These are phyloP conservation scores for Ectropis grisescens DNA, from an alignment of 1,140 invertebrate genomes.

Conservation along the genomic window DNA sequence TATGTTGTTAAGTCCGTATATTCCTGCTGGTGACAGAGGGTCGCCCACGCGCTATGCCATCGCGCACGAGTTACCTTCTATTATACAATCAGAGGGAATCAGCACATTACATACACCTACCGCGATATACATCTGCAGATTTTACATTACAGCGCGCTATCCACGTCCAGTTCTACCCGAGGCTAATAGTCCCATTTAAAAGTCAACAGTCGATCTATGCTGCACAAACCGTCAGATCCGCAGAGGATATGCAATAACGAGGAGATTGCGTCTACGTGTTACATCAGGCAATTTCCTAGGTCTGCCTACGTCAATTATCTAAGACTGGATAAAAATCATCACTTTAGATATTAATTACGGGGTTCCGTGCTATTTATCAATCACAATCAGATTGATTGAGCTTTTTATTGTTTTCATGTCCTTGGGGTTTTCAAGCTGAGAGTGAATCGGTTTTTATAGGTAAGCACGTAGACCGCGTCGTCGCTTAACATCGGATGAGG, in stretches of 20 bases:
- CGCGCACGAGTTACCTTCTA: constrained; percentile 43
- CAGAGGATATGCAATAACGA: neutral
- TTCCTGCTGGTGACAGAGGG: constrained; percentile 37
- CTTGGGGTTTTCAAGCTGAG: too few relatives aligned
- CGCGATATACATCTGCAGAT: constrained; percentile 1
- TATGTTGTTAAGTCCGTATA: too few relatives aligned
- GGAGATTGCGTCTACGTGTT: neutral
- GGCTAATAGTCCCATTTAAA: constrained; percentile 4
- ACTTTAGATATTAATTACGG: constrained; percentile 7
- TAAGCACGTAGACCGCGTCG: neutral
- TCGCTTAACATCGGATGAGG: too few relatives aligned
- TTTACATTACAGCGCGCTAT: constrained; percentile 2
- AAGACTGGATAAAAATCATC: constrained; percentile 8
- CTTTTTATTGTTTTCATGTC: neutral
- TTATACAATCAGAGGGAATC: constrained; percentile 64
- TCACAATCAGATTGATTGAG: neutral
- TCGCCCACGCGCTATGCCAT: constrained; percentile 50
- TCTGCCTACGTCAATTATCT: constrained; percentile 12
- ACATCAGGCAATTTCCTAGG: constrained; percentile 7
- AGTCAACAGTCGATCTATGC: constrained; percentile 10
- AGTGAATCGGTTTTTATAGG: neutral
- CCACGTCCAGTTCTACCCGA: constrained; percentile 9
- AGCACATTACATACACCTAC: constrained; percentile 15
- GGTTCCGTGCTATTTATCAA: neutral
- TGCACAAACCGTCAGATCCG: constrained; percentile 6